phyloP scores from a whole-genome alignment of 2,888 invertebrate genomes.

The Piscicola geometra region DNA sequence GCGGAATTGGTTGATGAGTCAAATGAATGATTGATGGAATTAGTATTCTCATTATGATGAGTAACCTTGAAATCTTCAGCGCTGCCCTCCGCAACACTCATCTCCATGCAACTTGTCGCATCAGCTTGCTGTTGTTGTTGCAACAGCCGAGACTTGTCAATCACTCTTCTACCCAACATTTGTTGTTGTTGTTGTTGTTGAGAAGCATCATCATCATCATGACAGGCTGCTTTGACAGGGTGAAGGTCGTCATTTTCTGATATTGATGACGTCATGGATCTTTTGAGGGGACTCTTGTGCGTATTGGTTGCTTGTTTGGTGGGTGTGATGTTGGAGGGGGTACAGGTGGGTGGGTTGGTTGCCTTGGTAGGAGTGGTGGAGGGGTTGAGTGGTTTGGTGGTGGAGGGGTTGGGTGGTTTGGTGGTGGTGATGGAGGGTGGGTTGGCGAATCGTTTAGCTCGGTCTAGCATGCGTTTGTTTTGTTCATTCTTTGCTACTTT shows the following conservation, averaged over 20 bases:
- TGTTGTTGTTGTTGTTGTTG: not conserved
- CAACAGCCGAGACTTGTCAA: not conserved
- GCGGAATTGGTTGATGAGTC: no score
- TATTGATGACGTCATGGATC: no score
- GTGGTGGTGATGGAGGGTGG: conserved; percentile 42
- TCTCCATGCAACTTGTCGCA: no score
- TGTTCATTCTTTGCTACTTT: not conserved
- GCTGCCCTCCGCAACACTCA: not conserved
- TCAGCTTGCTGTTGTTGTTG: no score
- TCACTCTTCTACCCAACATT: not conserved
- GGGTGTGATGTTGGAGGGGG: not conserved
- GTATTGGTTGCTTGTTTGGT: not conserved
- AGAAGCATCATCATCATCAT: not conserved
- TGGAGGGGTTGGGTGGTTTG: not conserved
- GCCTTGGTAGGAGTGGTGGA: conserved; percentile 41
- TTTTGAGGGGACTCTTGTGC: not conserved
- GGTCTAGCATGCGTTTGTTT: not conserved
- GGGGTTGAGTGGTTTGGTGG: not conserved
- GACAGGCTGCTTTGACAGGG: not conserved
- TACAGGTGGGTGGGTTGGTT: no score
- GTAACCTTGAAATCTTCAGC: not conserved
- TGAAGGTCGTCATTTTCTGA: not conserved
- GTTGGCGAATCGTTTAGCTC: not conserved
- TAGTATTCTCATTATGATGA: no score
- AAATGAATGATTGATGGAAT: no score